A percentile compares a stretch with the other conserved stretches of the same genome.
Conservation (phyloP, 2,888 invertebrate genomes). For the Ichneumoninae sp. region DNA sequence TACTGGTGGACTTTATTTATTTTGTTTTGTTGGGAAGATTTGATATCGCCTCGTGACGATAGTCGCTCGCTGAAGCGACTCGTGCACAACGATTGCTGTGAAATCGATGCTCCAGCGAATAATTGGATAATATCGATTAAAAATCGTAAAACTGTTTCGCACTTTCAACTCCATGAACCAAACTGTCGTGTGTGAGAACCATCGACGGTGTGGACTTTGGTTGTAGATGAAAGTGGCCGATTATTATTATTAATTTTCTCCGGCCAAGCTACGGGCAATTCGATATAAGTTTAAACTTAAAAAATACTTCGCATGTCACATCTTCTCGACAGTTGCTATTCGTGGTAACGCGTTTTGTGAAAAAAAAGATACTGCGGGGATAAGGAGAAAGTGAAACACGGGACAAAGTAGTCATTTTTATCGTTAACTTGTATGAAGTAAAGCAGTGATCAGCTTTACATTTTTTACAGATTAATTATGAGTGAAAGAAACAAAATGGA, state of each 20-base stretch:
- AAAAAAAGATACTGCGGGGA: conserved; percentile 42
- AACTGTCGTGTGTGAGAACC: not conserved
- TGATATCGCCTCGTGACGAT: conserved; percentile 36
- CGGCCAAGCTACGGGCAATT: not conserved
- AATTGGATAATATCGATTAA: not conserved
- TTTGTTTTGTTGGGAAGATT: conserved; percentile 52
- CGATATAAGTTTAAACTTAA: not conserved
- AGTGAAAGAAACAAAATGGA: conserved; percentile 13
- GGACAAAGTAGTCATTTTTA: conserved; percentile 62
- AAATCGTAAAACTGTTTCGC: not conserved
- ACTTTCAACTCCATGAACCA: not conserved
- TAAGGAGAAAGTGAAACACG: conserved; percentile 37
- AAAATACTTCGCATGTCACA: conserved; percentile 2
- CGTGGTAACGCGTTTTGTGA: conserved; percentile 34
- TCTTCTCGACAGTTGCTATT: conserved; percentile 45
- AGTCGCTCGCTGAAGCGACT: not conserved
- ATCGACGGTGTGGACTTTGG: not conserved
- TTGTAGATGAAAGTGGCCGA: not conserved
- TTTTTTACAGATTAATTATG: conserved; percentile 60
- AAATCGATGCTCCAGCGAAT: not conserved
- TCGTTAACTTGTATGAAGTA: conserved; percentile 58
- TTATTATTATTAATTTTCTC: not conserved
- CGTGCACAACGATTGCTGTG: not conserved
- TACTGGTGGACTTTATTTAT: conserved; percentile 14
- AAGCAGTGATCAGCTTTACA: conserved; percentile 50